Base-by-base conservation (phyloP, 2,113 vertebrate genomes). In the Podilymbus podiceps region DNA sequence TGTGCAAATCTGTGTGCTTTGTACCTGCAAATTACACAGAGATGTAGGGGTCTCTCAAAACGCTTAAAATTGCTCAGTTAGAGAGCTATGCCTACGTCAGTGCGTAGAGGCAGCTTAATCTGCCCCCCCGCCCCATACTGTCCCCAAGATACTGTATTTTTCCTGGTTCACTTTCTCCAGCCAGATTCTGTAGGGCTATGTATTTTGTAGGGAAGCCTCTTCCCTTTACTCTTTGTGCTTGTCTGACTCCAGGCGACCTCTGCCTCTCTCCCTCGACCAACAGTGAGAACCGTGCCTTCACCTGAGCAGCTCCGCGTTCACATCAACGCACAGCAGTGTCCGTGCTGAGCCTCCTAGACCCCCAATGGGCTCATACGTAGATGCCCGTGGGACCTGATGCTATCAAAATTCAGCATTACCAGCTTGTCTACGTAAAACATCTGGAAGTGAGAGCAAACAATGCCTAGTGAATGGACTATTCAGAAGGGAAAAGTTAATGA, bases 381-480 rank as follows among this genome's bases (percentile, higher is more conserved):
- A 23, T 63, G 84, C 88, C 81, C 72, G 30, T 13, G 75, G 67
- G 75, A 83, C 62, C 46, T 60, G 68, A 28, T 80, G 40, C 62
- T 52, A 49, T 91, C 80, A 73, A 62, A 92, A 90, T 75, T 68
- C 64, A 64, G 56, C 56, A 52, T 72, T 81, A 38, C 63, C 82
- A 85, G 18, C n/a, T 94, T 78, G 69, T 86, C 96, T 95, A 7
- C 75, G 71, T 76, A 80, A 89, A 75, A 42, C 53, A 72, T 77
- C 62, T 92, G 44, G 11, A 72, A 82, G 25, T 38, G 40, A 92
- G 71, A 78, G 62, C 33, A 75, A 76, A 63, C 27, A 52, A 12
- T 66, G 69, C 30, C 30, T 56, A 75, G n/a, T 40, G 80, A 84
- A 62, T 38, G 14, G 72, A 7, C 33, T 44, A 30, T 52, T 87